A percentile compares a stretch with the other conserved stretches of the same genome.
Conservation (phyloP, 2,113 vertebrate species). For the Lamprotornis superbus region DNA sequence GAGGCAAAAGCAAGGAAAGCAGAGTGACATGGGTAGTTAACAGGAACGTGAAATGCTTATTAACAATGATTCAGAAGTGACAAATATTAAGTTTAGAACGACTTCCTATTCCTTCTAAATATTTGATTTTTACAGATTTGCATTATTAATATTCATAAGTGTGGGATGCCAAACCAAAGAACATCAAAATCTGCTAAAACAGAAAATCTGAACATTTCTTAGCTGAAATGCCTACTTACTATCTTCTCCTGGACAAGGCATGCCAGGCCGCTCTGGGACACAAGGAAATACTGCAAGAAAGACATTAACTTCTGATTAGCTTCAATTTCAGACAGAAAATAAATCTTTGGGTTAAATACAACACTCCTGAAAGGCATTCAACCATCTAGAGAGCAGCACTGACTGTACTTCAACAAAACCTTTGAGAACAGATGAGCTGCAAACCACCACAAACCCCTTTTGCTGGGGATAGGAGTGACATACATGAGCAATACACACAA, state of each 20-base stretch:
- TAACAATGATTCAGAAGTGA: constrained; percentile 40
- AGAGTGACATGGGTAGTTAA: constrained; percentile 5
- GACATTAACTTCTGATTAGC: constrained; percentile 15
- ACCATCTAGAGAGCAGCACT: neutral
- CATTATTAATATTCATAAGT: neutral
- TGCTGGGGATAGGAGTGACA: neutral
- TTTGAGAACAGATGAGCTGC: neutral
- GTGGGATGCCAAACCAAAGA: neutral
- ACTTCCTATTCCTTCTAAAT: neutral
- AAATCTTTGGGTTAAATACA: neutral
- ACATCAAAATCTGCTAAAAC: neutral
- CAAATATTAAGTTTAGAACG: neutral
- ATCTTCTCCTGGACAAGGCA: constrained; percentile 97
- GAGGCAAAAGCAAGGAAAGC: constrained; percentile 43
- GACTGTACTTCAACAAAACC: neutral
- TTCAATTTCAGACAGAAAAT: neutral
- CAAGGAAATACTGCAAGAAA: constrained; percentile 90
- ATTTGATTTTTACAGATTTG: neutral
- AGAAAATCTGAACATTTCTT: neutral
- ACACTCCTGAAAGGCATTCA: neutral
- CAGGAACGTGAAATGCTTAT: constrained; percentile 24
- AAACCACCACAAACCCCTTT: neutral
- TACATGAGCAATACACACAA: accelerated
- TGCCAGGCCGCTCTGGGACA: constrained; percentile 93
- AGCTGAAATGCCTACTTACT: constrained; percentile 80